Evolutionary conservation across 1,140 invertebrate species (phyloP), one percentile per base, ranked within the genome.

Genomic region (Drosophila persimilis): DNA sequence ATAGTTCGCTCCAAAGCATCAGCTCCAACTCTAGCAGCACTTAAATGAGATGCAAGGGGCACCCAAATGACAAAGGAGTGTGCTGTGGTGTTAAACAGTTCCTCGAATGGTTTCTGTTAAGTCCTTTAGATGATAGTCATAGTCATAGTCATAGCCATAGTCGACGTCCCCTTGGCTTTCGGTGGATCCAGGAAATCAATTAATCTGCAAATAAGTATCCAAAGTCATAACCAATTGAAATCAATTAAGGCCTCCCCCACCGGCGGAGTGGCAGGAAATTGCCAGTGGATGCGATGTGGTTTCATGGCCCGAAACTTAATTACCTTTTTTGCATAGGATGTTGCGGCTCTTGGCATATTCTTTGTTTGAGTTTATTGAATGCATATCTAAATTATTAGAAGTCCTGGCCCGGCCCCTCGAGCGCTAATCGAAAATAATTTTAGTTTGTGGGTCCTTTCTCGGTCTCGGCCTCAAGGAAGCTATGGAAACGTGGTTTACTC

Each of bases 21-120:
- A 89, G 86, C 74, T 89, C 85, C 54, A 89, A 89, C 6, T 90
- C 85, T 44, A 89, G 80, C 74, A 89, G 85, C 67, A 86, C 77
- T 35, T 89, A 84, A 51, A 39, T 13, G 35, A 39, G 8, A 39
- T 13, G 35, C 11, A 0, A 13, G 35, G 35, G 13, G 35, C 35
- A 13, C 11, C 11, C 4, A 13, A 13, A 11, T 11, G 11, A 39
- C 13, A 58, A 39, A 55, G 26, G 46, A 61, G 29, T 53, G 39
- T 20, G 62, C 4, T 48, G 29, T 13, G 35, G 35, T 39, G 50
- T 66, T 56, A 43, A 47, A 65, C 54, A 66, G 73, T 66, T 72
- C 48, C 61, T 65, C 58, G 75, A 43, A 66, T 54, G 80, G 72
- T 84, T 85, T 84, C 76, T 50, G 62, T 52, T 66, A 72, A 76